These are phyloP conservation scores for Pantherophis alleghaniensis DNA, from an alignment of 2,797 vertebrate species.

Conservation along the genomic window DNA sequence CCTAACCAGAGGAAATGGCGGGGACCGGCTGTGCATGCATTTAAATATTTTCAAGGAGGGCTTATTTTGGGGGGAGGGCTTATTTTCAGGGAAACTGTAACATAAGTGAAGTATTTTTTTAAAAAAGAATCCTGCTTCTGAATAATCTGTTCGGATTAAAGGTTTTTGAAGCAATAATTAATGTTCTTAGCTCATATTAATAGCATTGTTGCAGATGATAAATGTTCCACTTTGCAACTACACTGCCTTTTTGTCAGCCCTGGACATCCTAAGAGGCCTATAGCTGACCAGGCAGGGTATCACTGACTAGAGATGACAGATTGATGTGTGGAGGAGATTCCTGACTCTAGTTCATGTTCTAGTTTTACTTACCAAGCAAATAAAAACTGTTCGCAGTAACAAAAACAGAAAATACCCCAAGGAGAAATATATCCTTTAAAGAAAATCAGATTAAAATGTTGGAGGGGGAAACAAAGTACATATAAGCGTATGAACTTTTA, in stretches of 20 bases:
- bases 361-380: slow-evolving; percentile 28
- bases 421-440: background rate
- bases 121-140: background rate
- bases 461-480: background rate
- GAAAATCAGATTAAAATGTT: slow-evolving; percentile 1
- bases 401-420: background rate
- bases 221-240: slow-evolving; percentile 48
- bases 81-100: too few relatives aligned
- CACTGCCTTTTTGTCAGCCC: slow-evolving; percentile 47
- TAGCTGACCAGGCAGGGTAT: slow-evolving; percentile 33
- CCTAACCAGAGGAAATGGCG: too few relatives aligned
- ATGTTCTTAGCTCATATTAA: slow-evolving; percentile 11
- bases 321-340: slow-evolving; percentile 41
- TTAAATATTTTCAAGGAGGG: too few relatives aligned
- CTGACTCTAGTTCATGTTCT: slow-evolving; percentile 46
- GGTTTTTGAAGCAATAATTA: slow-evolving; percentile 5
- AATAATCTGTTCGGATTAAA: background rate
- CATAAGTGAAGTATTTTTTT: background rate
- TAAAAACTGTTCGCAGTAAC: background rate
- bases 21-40: too few relatives aligned
- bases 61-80: too few relatives aligned
- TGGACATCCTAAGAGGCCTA: slow-evolving; percentile 15
- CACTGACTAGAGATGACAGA: slow-evolving; percentile 42
- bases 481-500: background rate
- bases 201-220: background rate